Evolutionary conservation across 2,113 vertebrate species (phyloP).

Genomic region (Syngnathus scovelli): DNA sequence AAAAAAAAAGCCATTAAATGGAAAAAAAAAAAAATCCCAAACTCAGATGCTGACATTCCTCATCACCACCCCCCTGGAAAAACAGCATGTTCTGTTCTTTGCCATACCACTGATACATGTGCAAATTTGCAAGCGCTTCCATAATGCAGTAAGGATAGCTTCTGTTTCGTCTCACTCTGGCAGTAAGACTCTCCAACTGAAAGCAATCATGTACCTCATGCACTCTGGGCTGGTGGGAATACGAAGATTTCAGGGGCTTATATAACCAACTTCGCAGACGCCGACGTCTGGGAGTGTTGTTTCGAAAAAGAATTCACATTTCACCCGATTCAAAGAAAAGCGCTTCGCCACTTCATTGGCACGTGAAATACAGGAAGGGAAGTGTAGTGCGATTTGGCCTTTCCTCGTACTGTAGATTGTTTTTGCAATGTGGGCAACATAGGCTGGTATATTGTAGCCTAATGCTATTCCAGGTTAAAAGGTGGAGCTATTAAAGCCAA

Average conservation of each 20-base stretch:
- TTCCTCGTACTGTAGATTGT: slow-evolving; percentile 17
- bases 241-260: slow-evolving; percentile 37
- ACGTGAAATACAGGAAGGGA: slow-evolving; percentile 4
- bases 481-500: slow-evolving; percentile 4
- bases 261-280: slow-evolving; percentile 40
- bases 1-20: slow-evolving; percentile 49
- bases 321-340: slow-evolving; percentile 5
- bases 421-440: slow-evolving; percentile 8
- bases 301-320: slow-evolving; percentile 18
- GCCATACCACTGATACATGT: slow-evolving; percentile 32
- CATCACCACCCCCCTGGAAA: slow-evolving; percentile 18
- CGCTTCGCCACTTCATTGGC: slow-evolving; percentile 18
- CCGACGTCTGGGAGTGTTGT: slow-evolving; percentile 32
- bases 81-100: slow-evolving; percentile 24
- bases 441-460: slow-evolving; percentile 1
- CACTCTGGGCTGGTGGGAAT: slow-evolving; percentile 39
- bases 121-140: slow-evolving; percentile 37
- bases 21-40: slow-evolving; percentile 34
- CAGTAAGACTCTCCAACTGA: slow-evolving; percentile 42
- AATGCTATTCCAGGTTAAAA: slow-evolving; percentile 13
- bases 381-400: slow-evolving; percentile 5
- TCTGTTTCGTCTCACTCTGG: slow-evolving; percentile 36
- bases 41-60: slow-evolving; percentile 53
- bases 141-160: slow-evolving; percentile 31
- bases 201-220: slow-evolving; percentile 57